Base-by-base conservation (phyloP, 1,140 invertebrate genomes). In the Drosophila arizonae region DNA sequence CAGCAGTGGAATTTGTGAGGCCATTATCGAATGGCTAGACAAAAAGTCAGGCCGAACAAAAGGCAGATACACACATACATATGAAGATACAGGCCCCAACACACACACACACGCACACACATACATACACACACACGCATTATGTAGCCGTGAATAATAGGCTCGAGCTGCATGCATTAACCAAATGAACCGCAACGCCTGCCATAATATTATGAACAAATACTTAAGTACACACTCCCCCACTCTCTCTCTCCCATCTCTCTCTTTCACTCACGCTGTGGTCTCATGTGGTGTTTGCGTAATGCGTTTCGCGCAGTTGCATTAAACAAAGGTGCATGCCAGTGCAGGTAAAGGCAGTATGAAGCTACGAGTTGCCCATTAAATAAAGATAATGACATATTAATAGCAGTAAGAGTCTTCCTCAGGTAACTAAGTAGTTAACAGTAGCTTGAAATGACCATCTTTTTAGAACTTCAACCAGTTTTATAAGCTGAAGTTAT, bases 131-230 rank as follows among this genome's bases (percentile, higher is more conserved):
- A 36, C 10, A 36, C 15, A 74, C 73, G 43, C 51, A 81, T 74
- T 86, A 86, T 86, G 81, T 75, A 76, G 26, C 62, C 68, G 71
- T 81, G 79, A 86, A 87, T 87, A 87, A 86, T 87, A 76, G 81
- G 76, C 82, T 71, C 61, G 67, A 65, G 73, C 76, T 51, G 84
- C 78, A 77, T 86, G 81, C 81, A 86, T 86, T 86, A 86, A 87
- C 81, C 82, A 86, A 86, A 86, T 86, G 81, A 86, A 86, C 81
- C 81, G 78, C 81, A 86, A 77, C 81, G 75, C 71, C 77, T 61
- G 63, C 71, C 75, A 78, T 78, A 76, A 76, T 70, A 60, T 70
- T 75, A 68, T 72, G 71, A 73, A 73, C 71, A 73, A 73, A 69
- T 73, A 73, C 71, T 62, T 63, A 45, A 65, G 69, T 61, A 67